phyloP scores from a whole-genome alignment of 2,888 invertebrate genomes.

The Drosophila ezoana region DNA sequence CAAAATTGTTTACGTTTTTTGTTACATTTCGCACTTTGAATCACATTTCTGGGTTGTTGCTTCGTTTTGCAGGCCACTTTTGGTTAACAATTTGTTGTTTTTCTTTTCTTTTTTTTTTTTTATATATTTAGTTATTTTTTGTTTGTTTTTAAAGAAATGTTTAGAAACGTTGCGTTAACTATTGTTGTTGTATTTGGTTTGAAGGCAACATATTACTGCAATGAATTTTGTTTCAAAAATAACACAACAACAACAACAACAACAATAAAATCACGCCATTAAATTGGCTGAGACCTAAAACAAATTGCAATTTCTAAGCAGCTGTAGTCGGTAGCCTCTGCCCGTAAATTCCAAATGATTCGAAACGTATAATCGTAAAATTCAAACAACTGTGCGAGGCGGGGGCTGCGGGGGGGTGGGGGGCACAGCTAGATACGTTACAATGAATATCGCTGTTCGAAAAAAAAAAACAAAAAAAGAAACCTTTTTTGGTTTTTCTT shows the following conservation, averaged over 20 bases:
- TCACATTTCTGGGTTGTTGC: conserved; percentile 70
- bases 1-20: conserved; percentile 56
- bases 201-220: conserved; percentile 72
- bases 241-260: neutral
- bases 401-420: neutral
- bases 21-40: conserved; percentile 75
- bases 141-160: conserved; percentile 37
- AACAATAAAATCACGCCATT: conserved; percentile 13
- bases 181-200: conserved; percentile 56
- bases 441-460: conserved; percentile 15
- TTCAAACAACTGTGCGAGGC: conserved; percentile 12
- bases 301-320: conserved; percentile 46
- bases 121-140: conserved; percentile 9
- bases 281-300: conserved; percentile 25
- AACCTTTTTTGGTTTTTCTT: neutral
- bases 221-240: conserved; percentile 13
- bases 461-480: neutral
- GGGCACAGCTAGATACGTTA: conserved; percentile 4
- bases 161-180: conserved; percentile 79
- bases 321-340: conserved; percentile 37
- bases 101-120: neutral
- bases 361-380: conserved; percentile 64
- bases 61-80: conserved; percentile 74
- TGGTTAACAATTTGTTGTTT: conserved; percentile 55
- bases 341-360: conserved; percentile 51